These are phyloP conservation scores for Polydrusus pterygomalis DNA, from an alignment of 2,888 invertebrate genomes.

Conservation along the genomic window DNA sequence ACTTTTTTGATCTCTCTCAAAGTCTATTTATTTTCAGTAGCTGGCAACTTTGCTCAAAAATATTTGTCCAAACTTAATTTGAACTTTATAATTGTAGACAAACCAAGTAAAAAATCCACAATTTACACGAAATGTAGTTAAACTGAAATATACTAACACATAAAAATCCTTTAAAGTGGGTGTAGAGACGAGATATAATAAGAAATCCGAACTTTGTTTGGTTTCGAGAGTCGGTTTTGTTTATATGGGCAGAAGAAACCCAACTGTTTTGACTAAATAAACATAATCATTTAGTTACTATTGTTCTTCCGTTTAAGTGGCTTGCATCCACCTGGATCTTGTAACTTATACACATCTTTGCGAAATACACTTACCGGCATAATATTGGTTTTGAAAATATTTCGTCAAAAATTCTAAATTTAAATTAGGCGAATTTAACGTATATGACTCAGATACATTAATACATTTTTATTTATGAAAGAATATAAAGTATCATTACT, in stretches of 20 bases:
- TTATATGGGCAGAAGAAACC: conserved; percentile 67
- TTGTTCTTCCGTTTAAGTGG: conserved; percentile 68
- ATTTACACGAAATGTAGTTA: conserved; percentile 40
- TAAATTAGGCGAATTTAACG: neutral
- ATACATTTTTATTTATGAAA: no score
- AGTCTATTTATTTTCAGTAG: neutral
- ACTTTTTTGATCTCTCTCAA: conserved; percentile 2
- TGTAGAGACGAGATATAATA: conserved; percentile 54
- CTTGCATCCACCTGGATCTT: conserved; percentile 68
- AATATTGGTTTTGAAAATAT: conserved; percentile 5
- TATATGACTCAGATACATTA: no score
- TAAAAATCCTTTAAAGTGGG: conserved; percentile 54
- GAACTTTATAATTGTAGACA: conserved; percentile 27
- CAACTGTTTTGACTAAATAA: conserved; percentile 70
- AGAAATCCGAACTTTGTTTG: conserved; percentile 62
- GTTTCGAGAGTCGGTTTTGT: conserved; percentile 64
- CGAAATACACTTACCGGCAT: conserved; percentile 29
- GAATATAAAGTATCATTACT: no score
- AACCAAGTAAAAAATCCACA: conserved; percentile 45
- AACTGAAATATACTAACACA: conserved; percentile 38
- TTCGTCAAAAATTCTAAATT: neutral
- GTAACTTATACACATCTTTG: conserved; percentile 53
- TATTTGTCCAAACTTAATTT: conserved; percentile 38
- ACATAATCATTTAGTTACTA: conserved; percentile 67
- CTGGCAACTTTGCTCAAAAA: conserved; percentile 10